Percentiles rank a stretch among this genome's conserved stretches.
Evolutionary conservation across 2,797 vertebrate genomes (phyloP).

Genomic region (Erpetoichthys calabaricus): DNA sequence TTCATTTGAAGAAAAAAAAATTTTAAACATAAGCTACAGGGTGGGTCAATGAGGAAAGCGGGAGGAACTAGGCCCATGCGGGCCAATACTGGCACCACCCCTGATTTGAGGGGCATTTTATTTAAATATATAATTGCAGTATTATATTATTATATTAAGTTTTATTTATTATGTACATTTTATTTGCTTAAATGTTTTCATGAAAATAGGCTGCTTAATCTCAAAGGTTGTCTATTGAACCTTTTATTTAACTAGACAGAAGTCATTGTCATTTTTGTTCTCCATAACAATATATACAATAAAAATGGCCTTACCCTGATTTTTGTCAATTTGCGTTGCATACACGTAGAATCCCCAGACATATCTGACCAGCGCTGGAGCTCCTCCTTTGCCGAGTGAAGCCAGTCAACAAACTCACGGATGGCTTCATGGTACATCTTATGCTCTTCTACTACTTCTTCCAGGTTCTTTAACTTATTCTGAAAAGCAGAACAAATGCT

Average conservation of each 20-base stretch:
- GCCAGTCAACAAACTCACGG: constrained; percentile 88
- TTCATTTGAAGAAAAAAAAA: background rate
- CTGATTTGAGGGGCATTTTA: too few relatives aligned
- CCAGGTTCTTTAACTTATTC: constrained; percentile 81
- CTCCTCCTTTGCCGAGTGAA: constrained; percentile 88
- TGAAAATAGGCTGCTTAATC: too few relatives aligned
- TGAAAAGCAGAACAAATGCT: constrained; percentile 23
- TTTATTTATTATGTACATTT: background rate
- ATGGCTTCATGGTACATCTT: constrained; percentile 79
- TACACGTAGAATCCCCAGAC: constrained; percentile 65
- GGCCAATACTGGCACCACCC: too few relatives aligned
- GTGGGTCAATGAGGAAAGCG: too few relatives aligned
- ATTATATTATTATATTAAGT: too few relatives aligned
- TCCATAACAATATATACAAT: too few relatives aligned
- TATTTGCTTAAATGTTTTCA: background rate
- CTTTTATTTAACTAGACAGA: too few relatives aligned
- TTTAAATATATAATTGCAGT: too few relatives aligned
- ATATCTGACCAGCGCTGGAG: constrained; percentile 89
- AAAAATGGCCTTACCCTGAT: constrained; percentile 58
- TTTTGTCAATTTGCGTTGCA: constrained; percentile 76
- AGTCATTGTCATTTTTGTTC: too few relatives aligned
- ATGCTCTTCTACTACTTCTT: constrained; percentile 79
- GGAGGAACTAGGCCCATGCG: too few relatives aligned
- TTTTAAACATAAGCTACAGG: background rate
- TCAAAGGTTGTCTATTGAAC: too few relatives aligned